These are phyloP conservation scores for Pachycephus smyrnensis DNA, from an alignment of 2,888 invertebrate genomes.

Conservation along the genomic window DNA sequence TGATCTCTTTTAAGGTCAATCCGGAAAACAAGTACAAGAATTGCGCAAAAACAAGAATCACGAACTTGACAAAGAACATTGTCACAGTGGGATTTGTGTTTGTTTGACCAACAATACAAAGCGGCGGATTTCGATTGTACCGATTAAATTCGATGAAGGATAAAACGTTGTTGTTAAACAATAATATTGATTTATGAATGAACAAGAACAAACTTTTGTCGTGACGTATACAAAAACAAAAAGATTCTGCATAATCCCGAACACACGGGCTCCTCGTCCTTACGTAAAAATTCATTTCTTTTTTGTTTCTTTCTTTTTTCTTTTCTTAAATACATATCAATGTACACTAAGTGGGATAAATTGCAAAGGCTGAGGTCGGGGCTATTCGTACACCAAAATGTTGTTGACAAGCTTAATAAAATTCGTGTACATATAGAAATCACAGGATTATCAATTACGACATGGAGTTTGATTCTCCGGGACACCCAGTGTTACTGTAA, in stretches of 20 bases:
- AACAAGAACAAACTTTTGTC: background rate
- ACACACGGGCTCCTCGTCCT: background rate
- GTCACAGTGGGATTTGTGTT: background rate
- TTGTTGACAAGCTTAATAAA: conserved; percentile 18
- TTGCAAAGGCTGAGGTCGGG: conserved; percentile 3
- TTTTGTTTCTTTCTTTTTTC: background rate
- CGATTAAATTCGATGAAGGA: no score
- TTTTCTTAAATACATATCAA: background rate
- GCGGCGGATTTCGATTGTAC: background rate
- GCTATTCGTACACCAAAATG: conserved; percentile 23
- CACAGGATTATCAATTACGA: background rate
- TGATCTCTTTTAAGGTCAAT: no score
- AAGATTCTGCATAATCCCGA: background rate
- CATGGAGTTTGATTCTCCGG: background rate
- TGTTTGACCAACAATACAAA: background rate
- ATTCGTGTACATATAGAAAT: background rate
- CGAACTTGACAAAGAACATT: background rate
- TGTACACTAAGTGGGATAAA: background rate
- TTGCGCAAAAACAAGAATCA: background rate
- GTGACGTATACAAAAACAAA: background rate
- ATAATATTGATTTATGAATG: background rate
- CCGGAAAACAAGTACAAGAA: no score
- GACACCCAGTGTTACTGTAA: background rate
- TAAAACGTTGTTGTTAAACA: background rate
- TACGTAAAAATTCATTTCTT: background rate